Base-by-base conservation (phyloP, 2,888 invertebrate genomes). In the Lepidocyrtoides sp. region DNA sequence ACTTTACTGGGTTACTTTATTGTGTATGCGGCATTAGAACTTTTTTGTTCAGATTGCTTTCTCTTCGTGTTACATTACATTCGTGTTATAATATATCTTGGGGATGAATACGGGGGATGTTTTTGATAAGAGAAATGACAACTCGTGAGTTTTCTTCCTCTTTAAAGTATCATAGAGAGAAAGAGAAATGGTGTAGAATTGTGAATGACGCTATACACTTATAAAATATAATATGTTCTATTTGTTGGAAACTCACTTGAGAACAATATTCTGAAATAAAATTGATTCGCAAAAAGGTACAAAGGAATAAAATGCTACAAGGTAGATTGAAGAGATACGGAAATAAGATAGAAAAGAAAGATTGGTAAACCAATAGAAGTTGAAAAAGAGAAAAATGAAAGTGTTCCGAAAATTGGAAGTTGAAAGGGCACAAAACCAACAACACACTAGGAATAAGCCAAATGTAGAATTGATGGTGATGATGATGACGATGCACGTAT, bases 241-340 rank as follows among this genome's bases (percentile, higher is more conserved):
- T 79, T 57, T 36, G 36, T 60, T 7, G 2, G 17, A 36, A 54
- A 36, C 4, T 81, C 81, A 81, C 41, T 29, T 8, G 82, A 82
- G 63, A 48, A n/a, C 41, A 82, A 82, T 82, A 82, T 63, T 51
- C 23, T 26, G n/a, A 29, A 36, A 26, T n/a, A 75, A 75, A 75
- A 14, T 75, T 75, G 75, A 75, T 75, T 75, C 51, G 44, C 48
- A 75, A 44, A 75, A 75, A 75, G 17, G 72, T 44, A 41, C 17
- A 72, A 29, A 14, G 32, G 32, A 69, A 72, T 72, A n/a, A 48
- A 75, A 75, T 75, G 57, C 51, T 54, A 54, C 17, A 54, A 2
- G 14, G 2, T 3, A 7, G 1, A 54, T 4, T 17, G 14, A 2
- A 7, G n/a, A 54, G 51, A 17, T 17, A 17, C 12, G 12, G n/a